Evolutionary conservation across 1,140 invertebrate species (phyloP).

Genomic region (Drosophila trapezifrons): DNA sequence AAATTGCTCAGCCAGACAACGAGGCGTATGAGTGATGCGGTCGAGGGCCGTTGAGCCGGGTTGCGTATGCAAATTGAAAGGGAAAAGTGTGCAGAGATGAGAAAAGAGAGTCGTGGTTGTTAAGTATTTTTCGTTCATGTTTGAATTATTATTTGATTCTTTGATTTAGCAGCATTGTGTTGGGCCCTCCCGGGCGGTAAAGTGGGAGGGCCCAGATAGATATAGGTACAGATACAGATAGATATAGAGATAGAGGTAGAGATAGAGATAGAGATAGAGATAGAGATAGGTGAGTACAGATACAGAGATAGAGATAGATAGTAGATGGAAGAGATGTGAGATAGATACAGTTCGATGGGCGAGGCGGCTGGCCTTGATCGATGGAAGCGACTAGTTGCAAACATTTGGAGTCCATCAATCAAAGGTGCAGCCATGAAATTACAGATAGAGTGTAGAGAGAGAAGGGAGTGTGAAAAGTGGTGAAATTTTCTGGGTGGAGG

Average conservation of each 20-base stretch:
- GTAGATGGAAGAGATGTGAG: slow-evolving; percentile 43
- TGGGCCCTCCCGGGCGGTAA: slow-evolving; percentile 71
- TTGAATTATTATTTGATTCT: slow-evolving; percentile 83
- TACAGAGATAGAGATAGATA: slow-evolving; percentile 18
- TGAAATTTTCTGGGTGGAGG: slow-evolving; percentile 44
- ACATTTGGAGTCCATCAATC: slow-evolving; percentile 71
- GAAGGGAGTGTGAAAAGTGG: slow-evolving; percentile 36
- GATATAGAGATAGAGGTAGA: slow-evolving; percentile 38
- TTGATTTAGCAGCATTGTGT: slow-evolving; percentile 82
- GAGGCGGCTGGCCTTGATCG: slow-evolving; percentile 64
- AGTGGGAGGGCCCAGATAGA: slow-evolving; percentile 62
- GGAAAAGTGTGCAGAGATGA: slow-evolving; percentile 45
- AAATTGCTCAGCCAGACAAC: slow-evolving; percentile 65
- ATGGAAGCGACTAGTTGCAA: slow-evolving; percentile 79
- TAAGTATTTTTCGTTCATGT: slow-evolving; percentile 66
- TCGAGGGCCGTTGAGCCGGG: slow-evolving; percentile 37
- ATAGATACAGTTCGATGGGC: slow-evolving; percentile 54
- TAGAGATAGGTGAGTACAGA: slow-evolving; percentile 41
- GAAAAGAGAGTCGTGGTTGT: slow-evolving; percentile 45
- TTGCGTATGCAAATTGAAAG: slow-evolving; percentile 63
- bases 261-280: slow-evolving; percentile 37
- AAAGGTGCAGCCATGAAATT: slow-evolving; percentile 62
- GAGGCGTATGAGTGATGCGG: slow-evolving; percentile 74
- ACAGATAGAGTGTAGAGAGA: slow-evolving; percentile 35
- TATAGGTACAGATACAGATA: slow-evolving; percentile 52